Evolutionary conservation across 2,113 vertebrate species (phyloP).

Genomic region (Himantopus leucocephalus): DNA sequence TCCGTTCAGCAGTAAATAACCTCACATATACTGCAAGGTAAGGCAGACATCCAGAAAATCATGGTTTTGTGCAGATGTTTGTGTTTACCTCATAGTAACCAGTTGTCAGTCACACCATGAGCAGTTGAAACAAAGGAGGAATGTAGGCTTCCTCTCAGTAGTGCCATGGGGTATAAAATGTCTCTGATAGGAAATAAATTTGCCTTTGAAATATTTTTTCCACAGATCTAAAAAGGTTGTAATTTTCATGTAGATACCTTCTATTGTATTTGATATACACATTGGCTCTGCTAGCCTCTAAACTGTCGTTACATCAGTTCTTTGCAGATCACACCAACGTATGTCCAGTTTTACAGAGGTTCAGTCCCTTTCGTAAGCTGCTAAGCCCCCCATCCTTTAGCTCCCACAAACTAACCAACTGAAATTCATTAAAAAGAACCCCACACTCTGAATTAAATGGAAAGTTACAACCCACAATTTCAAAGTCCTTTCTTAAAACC

Average conservation of each 20-base stretch:
- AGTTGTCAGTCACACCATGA: not conserved
- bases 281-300: not conserved
- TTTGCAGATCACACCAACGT: not conserved
- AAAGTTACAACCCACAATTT: not conserved
- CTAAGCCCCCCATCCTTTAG: not conserved
- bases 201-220: not conserved
- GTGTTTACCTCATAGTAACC: not conserved
- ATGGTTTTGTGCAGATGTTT: not conserved
- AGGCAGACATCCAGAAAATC: not conserved
- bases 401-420: not conserved
- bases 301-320: not conserved
- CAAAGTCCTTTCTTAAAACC: not conserved
- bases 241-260: not conserved
- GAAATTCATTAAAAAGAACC: not conserved
- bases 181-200: not conserved
- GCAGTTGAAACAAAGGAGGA: not conserved
- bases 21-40: not conserved
- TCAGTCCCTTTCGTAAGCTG: not conserved
- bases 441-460: not conserved
- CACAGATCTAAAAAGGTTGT: not conserved
- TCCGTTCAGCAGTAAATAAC: slow-evolving; percentile 7
- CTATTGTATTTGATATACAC: not conserved
- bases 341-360: not conserved
- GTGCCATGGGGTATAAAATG: not conserved
- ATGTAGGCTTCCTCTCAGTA: not conserved